Base-by-base conservation (phyloP, 2,113 vertebrate genomes). In the Paralichthys olivaceus region DNA sequence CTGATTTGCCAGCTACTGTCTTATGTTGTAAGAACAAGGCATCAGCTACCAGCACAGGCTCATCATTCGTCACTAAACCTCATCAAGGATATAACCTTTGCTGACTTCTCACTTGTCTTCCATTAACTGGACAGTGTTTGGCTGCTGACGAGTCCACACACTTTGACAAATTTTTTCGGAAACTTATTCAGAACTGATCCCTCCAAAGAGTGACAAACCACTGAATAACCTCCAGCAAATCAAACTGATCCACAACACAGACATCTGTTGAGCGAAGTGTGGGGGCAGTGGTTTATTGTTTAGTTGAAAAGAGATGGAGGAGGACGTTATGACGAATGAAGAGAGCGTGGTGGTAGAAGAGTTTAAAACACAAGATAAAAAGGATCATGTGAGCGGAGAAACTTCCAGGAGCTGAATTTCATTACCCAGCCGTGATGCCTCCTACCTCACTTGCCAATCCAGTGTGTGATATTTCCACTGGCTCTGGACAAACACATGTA, bases 371-470 rank as follows among this genome's bases (percentile, higher is more conserved):
- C 45, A 19, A 49, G 45, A 47, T 47, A 19, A 47, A 47, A 47
- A 47, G 17, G 45, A 15, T 49, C 45, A 7, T 20, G 17, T 20
- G 19, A 17, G 45, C 1, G 17, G 45, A 19, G 19, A 49, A 49
- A 49, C 45, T 0, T 15, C 45, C 17, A 49, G 15, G 7, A 49
- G 28, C 53, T 51, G 43, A 58, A 29, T 23, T 47, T 15, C 51
- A 57, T 60, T 15, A 56, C 47, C 54, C 62, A 76, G 26, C 17
- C n/a, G 37, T 22, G 57, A 22, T 29, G n/a, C 20, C 53, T 59
- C 13, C 25, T 53, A 20, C 26, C 43, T 6, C 49, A 51, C 29
- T 19, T 3, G n/a, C 28, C 79, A 57, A 3, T 26, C 25, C 1
- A 51, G 14, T n/a, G 7, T 34, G 26, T 3, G 4, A 58, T 49